A percentile compares a stretch with the other conserved stretches of the same genome.
phyloP scores from a whole-genome alignment of 2,888 invertebrate species.

The Mycalesis mineus region DNA sequence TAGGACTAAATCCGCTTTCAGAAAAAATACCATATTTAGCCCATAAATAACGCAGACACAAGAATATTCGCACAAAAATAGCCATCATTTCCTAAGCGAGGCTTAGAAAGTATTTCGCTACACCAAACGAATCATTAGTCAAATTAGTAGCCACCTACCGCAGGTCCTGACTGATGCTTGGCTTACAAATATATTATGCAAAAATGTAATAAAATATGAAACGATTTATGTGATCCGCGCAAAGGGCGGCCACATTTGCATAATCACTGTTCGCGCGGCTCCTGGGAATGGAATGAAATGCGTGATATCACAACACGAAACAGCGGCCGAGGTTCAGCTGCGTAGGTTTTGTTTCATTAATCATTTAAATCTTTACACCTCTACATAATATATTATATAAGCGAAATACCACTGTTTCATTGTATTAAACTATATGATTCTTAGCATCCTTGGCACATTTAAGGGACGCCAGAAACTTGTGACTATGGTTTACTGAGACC shows the following conservation, averaged over 20 bases:
- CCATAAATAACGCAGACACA: no score
- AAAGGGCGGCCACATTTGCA: conserved; percentile 57
- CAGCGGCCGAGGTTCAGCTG: conserved; percentile 30
- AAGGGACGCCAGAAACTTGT: no score
- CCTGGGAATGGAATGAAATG: conserved; percentile 54
- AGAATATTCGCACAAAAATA: not conserved
- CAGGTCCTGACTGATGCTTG: conserved; percentile 55
- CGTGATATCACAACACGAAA: conserved; percentile 50
- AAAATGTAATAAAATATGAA: conserved; percentile 68
- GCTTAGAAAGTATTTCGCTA: conserved; percentile 13
- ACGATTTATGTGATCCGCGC: conserved; percentile 66
- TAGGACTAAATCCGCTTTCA: no score
- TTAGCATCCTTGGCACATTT: no score
- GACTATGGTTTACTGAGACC: no score
- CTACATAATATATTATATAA: no score
- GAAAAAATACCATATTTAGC: no score
- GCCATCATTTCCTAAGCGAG: not conserved
- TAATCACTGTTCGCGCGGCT: conserved; percentile 58
- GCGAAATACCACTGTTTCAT: no score
- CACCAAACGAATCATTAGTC: conserved; percentile 43
- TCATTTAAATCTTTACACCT: no score
- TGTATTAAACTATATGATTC: no score
- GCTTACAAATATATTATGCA: conserved; percentile 62
- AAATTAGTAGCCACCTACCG: conserved; percentile 47
- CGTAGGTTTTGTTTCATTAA: not conserved